phyloP scores from a whole-genome alignment of 2,888 invertebrate species.

The Drosophila cognata region DNA sequence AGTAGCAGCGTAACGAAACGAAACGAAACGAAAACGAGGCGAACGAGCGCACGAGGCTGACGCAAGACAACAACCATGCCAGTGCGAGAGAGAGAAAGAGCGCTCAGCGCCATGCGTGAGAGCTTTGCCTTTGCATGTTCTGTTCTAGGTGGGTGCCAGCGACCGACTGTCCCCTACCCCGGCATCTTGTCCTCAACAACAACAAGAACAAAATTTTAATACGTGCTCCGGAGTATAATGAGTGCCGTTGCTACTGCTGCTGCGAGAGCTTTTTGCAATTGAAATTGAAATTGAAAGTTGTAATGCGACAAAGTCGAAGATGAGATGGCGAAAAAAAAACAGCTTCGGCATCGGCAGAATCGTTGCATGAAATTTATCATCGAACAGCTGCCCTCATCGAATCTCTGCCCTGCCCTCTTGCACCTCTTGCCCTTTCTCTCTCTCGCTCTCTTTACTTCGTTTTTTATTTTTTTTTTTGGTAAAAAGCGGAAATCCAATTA shows the following conservation, averaged over 20 bases:
- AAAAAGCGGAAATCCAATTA: constrained; percentile 78
- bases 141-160: constrained; percentile 43
- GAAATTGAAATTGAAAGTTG: constrained; percentile 78
- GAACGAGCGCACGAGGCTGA: constrained; percentile 50
- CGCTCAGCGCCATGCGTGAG: constrained; percentile 55
- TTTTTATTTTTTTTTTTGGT: constrained; percentile 34
- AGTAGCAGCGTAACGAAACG: constrained; percentile 58
- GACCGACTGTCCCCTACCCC: constrained; percentile 11
- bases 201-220: constrained; percentile 10
- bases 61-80: constrained; percentile 31
- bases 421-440: constrained; percentile 2
- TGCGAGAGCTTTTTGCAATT: constrained; percentile 68
- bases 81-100: constrained; percentile 10
- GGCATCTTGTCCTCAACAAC: neutral
- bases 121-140: constrained; percentile 50
- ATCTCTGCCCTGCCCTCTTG: constrained; percentile 16
- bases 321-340: neutral
- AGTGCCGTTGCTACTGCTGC: constrained; percentile 22
- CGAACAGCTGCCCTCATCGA: constrained; percentile 39
- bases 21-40: constrained; percentile 53
- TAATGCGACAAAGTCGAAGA: constrained; percentile 46
- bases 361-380: constrained; percentile 51
- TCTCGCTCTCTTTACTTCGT: constrained; percentile 3
- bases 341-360: constrained; percentile 13
- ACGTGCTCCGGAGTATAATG: constrained; percentile 59